phyloP scores from a whole-genome alignment of 92 coral and sea anemone species.

The Phenganax subtilis region DNA sequence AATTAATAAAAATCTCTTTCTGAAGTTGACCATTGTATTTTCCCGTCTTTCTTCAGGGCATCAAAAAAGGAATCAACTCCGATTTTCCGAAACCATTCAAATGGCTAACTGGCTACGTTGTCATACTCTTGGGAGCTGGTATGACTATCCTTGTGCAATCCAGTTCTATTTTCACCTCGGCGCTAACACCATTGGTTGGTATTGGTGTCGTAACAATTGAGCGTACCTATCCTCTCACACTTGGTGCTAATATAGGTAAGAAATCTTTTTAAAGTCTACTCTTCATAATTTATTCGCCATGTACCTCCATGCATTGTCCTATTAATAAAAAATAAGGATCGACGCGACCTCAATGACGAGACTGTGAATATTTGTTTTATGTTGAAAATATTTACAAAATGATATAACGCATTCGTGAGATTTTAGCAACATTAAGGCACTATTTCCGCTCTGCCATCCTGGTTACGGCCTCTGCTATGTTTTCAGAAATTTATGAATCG shows the following conservation, averaged over 20 bases:
- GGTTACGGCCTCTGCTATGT: too few relatives aligned
- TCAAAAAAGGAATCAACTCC: slow-evolving; percentile 81
- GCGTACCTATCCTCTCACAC: slow-evolving; percentile 87
- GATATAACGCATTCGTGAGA: too few relatives aligned
- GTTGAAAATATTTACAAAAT: too few relatives aligned
- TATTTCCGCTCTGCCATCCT: too few relatives aligned
- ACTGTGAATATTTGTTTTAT: too few relatives aligned
- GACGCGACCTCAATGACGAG: too few relatives aligned
- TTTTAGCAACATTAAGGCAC: too few relatives aligned
- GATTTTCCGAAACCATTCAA: slow-evolving; percentile 86
- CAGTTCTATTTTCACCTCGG: slow-evolving; percentile 98
- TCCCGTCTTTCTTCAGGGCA: slow-evolving; percentile 53
- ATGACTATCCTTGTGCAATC: slow-evolving; percentile 93
- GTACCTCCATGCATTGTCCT: too few relatives aligned
- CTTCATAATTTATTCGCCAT: too few relatives aligned
- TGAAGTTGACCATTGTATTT: neutral
- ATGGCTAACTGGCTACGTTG: slow-evolving; percentile 86
- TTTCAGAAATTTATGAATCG: too few relatives aligned
- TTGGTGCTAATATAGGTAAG: slow-evolving; percentile 87
- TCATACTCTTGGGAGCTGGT: slow-evolving; percentile 87
- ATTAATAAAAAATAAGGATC: too few relatives aligned
- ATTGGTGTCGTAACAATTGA: slow-evolving; percentile 86
- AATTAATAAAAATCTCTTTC: slow-evolving; percentile 37
- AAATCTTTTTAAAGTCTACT: too few relatives aligned
- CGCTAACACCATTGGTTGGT: slow-evolving; percentile 91